Percentiles rank a stretch among this genome's conserved stretches.
phyloP scores from a whole-genome alignment of 1,140 invertebrate genomes.

The Acromyrmex heyeri region DNA sequence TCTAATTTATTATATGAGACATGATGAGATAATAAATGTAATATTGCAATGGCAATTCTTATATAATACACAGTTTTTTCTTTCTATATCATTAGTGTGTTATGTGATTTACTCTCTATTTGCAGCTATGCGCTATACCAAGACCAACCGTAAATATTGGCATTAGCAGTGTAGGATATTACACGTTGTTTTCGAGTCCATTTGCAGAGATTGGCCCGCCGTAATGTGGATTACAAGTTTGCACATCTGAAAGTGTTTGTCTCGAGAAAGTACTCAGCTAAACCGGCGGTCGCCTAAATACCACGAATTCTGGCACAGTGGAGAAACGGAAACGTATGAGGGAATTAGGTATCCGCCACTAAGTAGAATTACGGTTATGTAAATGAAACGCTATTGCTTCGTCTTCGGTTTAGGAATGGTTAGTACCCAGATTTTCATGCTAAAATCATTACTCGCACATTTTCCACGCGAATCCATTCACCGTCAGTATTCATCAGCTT shows the following conservation, averaged over 20 bases:
- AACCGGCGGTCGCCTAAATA: constrained; percentile 44
- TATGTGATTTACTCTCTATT: constrained; percentile 16
- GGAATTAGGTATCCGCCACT: constrained; percentile 79
- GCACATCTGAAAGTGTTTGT: constrained; percentile 61
- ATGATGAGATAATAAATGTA: not conserved
- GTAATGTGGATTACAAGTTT: constrained; percentile 63
- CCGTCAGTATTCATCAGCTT: constrained; percentile 5
- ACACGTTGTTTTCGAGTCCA: constrained; percentile 56
- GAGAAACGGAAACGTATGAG: constrained; percentile 78
- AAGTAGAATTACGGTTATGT: constrained; percentile 84
- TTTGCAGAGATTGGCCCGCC: constrained; percentile 46
- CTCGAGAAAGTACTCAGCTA: constrained; percentile 53
- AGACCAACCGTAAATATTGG: constrained; percentile 30
- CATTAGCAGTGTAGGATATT: constrained; percentile 25
- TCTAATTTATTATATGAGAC: not conserved
- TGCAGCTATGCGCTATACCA: not conserved
- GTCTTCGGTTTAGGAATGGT: constrained; percentile 71
- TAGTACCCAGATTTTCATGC: constrained; percentile 61
- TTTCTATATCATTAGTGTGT: not conserved
- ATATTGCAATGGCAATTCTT: not conserved
- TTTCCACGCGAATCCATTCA: constrained; percentile 56
- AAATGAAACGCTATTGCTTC: constrained; percentile 82
- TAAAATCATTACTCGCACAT: constrained; percentile 60
- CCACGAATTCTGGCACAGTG: constrained; percentile 63
- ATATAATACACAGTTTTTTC: not conserved